Conservation (phyloP, 2,888 invertebrate genomes). For the Sicus ferrugineus region DNA sequence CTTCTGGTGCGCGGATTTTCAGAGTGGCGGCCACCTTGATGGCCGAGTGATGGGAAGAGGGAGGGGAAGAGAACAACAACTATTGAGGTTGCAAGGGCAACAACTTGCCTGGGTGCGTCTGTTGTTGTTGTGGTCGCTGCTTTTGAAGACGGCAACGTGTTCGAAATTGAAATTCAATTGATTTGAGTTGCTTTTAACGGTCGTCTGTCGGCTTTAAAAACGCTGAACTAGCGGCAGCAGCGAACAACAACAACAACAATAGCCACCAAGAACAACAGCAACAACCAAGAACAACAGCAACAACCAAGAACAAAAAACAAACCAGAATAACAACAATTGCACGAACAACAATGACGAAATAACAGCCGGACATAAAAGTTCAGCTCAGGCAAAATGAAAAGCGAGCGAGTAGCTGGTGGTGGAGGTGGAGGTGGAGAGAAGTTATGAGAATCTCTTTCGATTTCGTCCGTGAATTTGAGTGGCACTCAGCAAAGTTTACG, state of each 20-base stretch:
- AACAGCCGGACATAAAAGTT: neutral
- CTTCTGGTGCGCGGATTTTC: slow-evolving; percentile 9
- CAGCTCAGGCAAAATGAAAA: neutral
- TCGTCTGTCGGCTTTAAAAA: slow-evolving; percentile 5
- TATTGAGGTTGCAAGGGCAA: no score
- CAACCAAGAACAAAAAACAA: neutral
- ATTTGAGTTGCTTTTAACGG: slow-evolving; percentile 18
- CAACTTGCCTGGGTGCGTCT: no score
- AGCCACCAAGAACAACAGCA: no score
- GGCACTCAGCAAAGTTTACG: no score
- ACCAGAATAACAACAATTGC: neutral
- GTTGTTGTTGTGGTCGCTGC: slow-evolving; percentile 9
- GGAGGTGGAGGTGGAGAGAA: neutral
- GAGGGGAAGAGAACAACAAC: no score
- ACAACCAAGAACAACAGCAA: no score
- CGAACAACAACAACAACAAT: no score
- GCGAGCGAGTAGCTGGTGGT: neutral
- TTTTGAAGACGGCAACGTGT: slow-evolving; percentile 39
- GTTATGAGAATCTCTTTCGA: no score
- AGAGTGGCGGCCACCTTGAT: no score
- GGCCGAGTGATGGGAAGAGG: slow-evolving; percentile 16
- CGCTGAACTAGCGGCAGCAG: no score
- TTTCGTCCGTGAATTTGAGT: no score
- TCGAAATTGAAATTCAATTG: slow-evolving; percentile 43
- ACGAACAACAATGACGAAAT: neutral